These are phyloP conservation scores for Dinothrombium tinctorium DNA, from an alignment of 1,140 invertebrate genomes.

Conservation along the genomic window DNA sequence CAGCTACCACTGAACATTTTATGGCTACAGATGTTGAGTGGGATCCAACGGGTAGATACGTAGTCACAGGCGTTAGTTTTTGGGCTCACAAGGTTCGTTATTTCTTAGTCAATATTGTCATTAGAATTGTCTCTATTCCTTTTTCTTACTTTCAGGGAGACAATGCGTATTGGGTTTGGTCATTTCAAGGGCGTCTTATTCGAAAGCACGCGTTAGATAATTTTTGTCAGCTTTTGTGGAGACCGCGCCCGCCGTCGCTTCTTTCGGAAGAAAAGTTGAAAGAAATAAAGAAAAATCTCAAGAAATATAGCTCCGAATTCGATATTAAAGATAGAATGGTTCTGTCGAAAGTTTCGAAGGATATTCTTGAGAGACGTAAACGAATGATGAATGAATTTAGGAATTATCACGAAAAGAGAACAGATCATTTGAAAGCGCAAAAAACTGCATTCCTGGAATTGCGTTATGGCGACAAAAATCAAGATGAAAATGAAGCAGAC, in stretches of 20 bases:
- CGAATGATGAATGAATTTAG: conserved; percentile 66
- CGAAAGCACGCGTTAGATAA: conserved; percentile 23
- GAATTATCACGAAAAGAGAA: conserved; percentile 24
- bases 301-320: conserved; percentile 87
- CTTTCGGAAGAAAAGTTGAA: conserved; percentile 36
- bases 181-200: conserved; percentile 50
- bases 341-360: conserved; percentile 78
- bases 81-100: conserved; percentile 69
- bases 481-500: conserved; percentile 56
- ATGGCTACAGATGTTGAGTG: conserved; percentile 87
- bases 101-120: conserved; percentile 5
- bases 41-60: conserved; percentile 96
- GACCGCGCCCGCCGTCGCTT: conserved; percentile 68
- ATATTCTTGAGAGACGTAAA: conserved; percentile 77
- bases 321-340: conserved; percentile 85
- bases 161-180: conserved; percentile 90
- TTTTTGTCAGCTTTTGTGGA: conserved; percentile 86
- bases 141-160: conserved; percentile 34
- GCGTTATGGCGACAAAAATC: background rate
- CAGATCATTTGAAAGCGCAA: background rate
- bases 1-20: conserved; percentile 80
- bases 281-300: conserved; percentile 92
- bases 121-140: conserved; percentile 1
- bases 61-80: conserved; percentile 75
- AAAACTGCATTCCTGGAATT: conserved; percentile 1